Percentiles rank a stretch among this genome's conserved stretches.
phyloP scores from a whole-genome alignment of 2,113 vertebrate genomes.

The Psittacus erithacus region DNA sequence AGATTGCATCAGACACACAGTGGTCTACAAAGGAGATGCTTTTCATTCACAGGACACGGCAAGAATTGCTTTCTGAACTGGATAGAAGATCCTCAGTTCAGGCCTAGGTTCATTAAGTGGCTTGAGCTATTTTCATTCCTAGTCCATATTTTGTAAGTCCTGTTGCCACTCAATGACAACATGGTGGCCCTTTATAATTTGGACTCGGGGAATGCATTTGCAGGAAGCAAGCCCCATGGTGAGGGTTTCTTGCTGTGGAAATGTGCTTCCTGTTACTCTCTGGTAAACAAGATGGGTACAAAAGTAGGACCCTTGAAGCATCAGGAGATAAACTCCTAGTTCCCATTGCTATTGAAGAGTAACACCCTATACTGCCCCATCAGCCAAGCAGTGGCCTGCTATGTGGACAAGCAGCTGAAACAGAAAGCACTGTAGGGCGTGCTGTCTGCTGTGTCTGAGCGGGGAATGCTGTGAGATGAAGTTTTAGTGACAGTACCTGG shows the following conservation, averaged over 20 bases:
- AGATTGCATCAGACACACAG: background rate
- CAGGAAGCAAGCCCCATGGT: background rate
- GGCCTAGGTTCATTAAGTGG: background rate
- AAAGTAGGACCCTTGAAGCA: too few relatives aligned
- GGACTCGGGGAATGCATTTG: background rate
- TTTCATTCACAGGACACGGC: background rate
- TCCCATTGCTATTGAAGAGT: background rate
- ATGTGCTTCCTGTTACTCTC: background rate
- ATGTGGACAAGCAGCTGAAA: background rate
- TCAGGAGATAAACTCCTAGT: background rate
- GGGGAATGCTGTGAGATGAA: background rate
- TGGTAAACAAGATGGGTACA: background rate
- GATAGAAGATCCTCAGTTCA: background rate
- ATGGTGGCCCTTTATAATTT: background rate
- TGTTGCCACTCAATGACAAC: accelerated
- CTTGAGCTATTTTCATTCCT: background rate
- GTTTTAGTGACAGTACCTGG: background rate
- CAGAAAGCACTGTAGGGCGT: background rate
- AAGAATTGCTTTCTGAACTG: background rate
- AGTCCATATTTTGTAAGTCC: background rate
- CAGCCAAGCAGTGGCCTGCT: background rate
- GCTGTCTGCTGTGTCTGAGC: background rate
- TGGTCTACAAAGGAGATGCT: background rate
- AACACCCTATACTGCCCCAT: background rate
- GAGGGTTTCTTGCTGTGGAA: background rate